Conservation (phyloP, 2,113 vertebrate species). For the Siniperca knerii region DNA sequence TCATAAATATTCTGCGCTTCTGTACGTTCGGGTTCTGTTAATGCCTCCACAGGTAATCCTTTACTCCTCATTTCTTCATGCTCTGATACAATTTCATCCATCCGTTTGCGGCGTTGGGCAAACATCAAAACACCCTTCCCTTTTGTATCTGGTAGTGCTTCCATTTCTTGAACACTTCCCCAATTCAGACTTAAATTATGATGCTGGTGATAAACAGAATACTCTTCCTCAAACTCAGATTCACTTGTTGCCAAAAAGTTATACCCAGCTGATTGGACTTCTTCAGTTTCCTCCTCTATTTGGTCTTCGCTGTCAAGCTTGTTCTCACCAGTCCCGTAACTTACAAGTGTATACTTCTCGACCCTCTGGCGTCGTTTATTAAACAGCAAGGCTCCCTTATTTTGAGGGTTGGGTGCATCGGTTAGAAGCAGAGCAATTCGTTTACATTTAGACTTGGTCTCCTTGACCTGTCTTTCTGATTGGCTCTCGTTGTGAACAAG, state of each 20-base stretch:
- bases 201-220: slow-evolving; percentile 81
- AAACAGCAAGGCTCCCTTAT: slow-evolving; percentile 94
- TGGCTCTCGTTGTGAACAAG: slow-evolving; percentile 88
- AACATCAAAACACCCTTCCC: slow-evolving; percentile 98
- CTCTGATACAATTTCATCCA: slow-evolving; percentile 91
- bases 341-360: slow-evolving; percentile 92
- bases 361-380: slow-evolving; percentile 91
- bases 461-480: slow-evolving; percentile 91
- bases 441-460: slow-evolving; percentile 95
- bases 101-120: slow-evolving; percentile 91
- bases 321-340: slow-evolving; percentile 92
- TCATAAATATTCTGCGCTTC: slow-evolving; percentile 52
- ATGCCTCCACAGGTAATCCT: slow-evolving; percentile 74
- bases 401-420: slow-evolving; percentile 90
- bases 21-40: slow-evolving; percentile 63
- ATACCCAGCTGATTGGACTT: slow-evolving; percentile 80
- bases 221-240: slow-evolving; percentile 90
- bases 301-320: slow-evolving; percentile 83
- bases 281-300: slow-evolving; percentile 82
- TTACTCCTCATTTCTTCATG: slow-evolving; percentile 88
- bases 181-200: slow-evolving; percentile 83
- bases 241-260: slow-evolving; percentile 87
- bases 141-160: slow-evolving; percentile 89
- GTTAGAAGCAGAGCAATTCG: slow-evolving; percentile 91
- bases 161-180: slow-evolving; percentile 89